Percentiles rank a stretch among this genome's conserved stretches.
Conservation (phyloP, 1,140 invertebrate species). For the Trichoplusia ni region DNA sequence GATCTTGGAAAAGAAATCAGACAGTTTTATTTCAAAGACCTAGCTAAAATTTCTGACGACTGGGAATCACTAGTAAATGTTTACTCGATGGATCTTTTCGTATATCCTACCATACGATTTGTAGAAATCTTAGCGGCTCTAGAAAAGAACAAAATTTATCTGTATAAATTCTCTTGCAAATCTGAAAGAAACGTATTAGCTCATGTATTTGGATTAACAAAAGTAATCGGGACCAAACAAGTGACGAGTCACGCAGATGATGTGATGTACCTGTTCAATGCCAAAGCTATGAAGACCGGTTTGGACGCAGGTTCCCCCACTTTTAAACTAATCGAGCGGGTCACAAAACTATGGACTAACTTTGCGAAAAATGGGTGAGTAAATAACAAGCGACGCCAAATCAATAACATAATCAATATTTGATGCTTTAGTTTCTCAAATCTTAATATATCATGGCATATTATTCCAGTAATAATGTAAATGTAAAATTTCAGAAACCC, state of each 20-base stretch:
- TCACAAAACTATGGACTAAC: conserved; percentile 51
- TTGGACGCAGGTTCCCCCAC: conserved; percentile 32
- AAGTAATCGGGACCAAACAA: conserved; percentile 22
- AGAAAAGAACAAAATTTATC: conserved; percentile 39
- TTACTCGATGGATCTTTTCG: conserved; percentile 26
- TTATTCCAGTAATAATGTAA: too few relatives aligned
- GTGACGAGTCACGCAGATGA: conserved; percentile 48
- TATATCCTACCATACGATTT: conserved; percentile 37
- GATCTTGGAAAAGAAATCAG: conserved; percentile 39
- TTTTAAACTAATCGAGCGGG: conserved; percentile 42
- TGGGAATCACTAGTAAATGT: conserved; percentile 28
- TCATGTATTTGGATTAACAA: conserved; percentile 18
- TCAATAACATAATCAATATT: too few relatives aligned
- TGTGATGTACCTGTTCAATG: conserved; percentile 44
- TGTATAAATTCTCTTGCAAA: conserved; percentile 46
- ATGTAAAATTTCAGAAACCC: conserved; percentile 48
- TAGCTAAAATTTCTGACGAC: conserved; percentile 21
- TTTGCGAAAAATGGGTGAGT: conserved; percentile 56
- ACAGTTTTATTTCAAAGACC: conserved; percentile 39
- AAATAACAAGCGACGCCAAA: too few relatives aligned
- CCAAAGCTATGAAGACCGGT: conserved; percentile 24
- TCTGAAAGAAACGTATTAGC: conserved; percentile 40
- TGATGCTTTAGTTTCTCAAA: too few relatives aligned
- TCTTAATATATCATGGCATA: too few relatives aligned
- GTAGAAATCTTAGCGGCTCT: conserved; percentile 25